Base-by-base conservation (phyloP, 2,113 vertebrate species). In the Bucco capensis region DNA sequence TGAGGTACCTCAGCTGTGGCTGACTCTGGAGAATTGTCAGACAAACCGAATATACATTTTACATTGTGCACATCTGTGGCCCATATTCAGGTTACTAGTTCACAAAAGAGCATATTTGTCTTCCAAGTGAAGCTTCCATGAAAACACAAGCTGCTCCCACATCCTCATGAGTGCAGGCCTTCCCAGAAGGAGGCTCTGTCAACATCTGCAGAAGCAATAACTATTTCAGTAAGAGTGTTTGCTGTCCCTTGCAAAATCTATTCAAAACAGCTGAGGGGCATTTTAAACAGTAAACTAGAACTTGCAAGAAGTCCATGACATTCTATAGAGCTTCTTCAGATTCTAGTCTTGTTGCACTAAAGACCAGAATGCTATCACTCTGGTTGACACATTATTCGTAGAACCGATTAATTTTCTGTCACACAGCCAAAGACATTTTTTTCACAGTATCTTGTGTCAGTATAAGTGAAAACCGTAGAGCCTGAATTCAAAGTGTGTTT, bases 201-300 rank as follows among this genome's bases (percentile, higher is more conserved):
- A 93, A 66, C 66, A 93, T 75, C 79, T 93, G 92, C 70, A 94
- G 50, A 90, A 88, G 9, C 10, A 49, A 54, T 75, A 82, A 71
- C 19, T 60, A 13, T 56, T 83, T 95, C 77, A 83, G 33, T 8
- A 49, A 70, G 23, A 53, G 16, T 46, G 13, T 56, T 88, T 82
- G 23, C 33, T 82, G 23, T 83, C 57, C 22, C 31, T 91, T 85
- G 46, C 44, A 71, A 92, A 89, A 62, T 67, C 40, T 33, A 70
- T 12, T 12, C 70, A 61, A 81, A 89, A 42, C 16, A 72, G 24
- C 57, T 53, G 58, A 95, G 19, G 11, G 33, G 5, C 1, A 1
- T 38, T 88, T 90, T 65, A 40, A 50, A 86, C 94, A 79, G 42
- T 71, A 47, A 79, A 66, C 46, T n/a, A 78, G 35, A 80, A 49